Evolutionary conservation across 2,888 invertebrate species (phyloP).

Genomic region (Acheta domesticus): DNA sequence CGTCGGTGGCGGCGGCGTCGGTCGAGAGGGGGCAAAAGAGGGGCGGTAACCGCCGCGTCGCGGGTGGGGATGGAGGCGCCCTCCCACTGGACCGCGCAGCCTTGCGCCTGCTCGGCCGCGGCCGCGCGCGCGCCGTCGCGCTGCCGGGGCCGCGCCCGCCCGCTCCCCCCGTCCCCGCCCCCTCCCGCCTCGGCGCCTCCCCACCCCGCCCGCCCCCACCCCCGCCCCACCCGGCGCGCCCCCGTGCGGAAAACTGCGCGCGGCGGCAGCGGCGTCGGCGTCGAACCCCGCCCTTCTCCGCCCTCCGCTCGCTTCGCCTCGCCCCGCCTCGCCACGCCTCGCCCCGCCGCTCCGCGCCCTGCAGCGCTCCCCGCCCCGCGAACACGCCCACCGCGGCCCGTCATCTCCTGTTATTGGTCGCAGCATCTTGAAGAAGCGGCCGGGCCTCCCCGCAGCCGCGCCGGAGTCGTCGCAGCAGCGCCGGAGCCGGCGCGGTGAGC

Average conservation of each 20-base stretch:
- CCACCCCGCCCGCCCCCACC: not conserved
- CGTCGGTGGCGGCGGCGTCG: not conserved
- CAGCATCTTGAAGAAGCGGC: constrained; percentile 18
- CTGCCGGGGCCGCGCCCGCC: not conserved
- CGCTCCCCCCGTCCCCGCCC: not conserved
- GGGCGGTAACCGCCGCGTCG: not conserved
- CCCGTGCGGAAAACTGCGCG: not conserved
- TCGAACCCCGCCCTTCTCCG: not conserved
- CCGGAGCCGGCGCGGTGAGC: constrained; percentile 1
- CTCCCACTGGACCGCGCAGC: not conserved
- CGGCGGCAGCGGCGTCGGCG: not conserved
- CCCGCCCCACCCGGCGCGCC: not conserved
- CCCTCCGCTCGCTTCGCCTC: not conserved
- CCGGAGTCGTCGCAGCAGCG: not conserved
- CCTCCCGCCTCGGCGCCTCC: not conserved
- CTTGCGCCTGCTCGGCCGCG: constrained; percentile 5
- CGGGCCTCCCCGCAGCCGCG: not conserved
- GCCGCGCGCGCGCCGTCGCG: not conserved
- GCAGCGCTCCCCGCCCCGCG: not conserved
- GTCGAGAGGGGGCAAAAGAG: not conserved
- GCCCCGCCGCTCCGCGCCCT: not conserved
- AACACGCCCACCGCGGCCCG: constrained; percentile 1
- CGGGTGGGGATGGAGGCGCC: not conserved
- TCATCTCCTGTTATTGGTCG: constrained; percentile 18
- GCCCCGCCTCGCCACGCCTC: not conserved